Percentiles rank a stretch among this genome's conserved stretches.
phyloP scores from a whole-genome alignment of 2,113 vertebrate species.

The Capreolus pygargus region DNA sequence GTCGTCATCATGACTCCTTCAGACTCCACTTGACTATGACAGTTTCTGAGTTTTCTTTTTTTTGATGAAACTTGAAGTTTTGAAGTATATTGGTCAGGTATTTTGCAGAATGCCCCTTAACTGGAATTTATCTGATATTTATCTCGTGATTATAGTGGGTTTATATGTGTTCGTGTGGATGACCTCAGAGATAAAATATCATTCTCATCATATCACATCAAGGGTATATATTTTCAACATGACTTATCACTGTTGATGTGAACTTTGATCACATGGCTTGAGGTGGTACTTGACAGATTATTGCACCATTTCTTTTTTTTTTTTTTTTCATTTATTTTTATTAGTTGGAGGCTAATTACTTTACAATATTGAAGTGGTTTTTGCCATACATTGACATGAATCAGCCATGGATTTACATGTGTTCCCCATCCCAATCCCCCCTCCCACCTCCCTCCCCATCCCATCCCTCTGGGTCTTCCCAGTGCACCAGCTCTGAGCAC shows the following conservation, averaged over 20 bases:
- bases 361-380: too few relatives aligned
- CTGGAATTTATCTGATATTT: not conserved
- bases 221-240: not conserved
- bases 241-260: not conserved
- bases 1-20: not conserved
- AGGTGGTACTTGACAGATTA: not conserved
- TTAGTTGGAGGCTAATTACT: too few relatives aligned
- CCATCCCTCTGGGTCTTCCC: too few relatives aligned
- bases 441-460: too few relatives aligned
- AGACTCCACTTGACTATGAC: not conserved
- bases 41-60: not conserved
- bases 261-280: not conserved
- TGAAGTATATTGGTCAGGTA: not conserved
- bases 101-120: not conserved
- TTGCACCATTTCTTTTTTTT: not conserved
- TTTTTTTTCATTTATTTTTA: too few relatives aligned
- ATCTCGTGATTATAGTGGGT: not conserved
- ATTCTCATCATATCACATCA: not conserved
- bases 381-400: too few relatives aligned
- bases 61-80: not conserved
- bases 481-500: too few relatives aligned
- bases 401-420: too few relatives aligned
- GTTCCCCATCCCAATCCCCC: too few relatives aligned
- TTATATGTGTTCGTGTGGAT: not conserved
- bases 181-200: not conserved